Base-by-base conservation (phyloP, 2,888 invertebrate genomes). In the Germaria angustata region DNA sequence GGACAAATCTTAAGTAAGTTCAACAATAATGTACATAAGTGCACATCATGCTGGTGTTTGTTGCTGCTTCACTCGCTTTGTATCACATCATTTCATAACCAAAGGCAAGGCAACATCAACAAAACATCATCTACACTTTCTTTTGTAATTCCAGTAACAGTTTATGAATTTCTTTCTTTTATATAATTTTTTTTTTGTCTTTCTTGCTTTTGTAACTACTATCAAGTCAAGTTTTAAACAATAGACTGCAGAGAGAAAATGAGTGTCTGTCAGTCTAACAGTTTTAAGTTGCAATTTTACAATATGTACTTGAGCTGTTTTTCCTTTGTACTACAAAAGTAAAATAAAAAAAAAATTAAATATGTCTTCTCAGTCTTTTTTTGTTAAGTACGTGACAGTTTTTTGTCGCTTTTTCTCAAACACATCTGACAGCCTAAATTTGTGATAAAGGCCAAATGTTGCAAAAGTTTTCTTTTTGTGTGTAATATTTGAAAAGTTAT, bases 221-320 rank as follows among this genome's bases (percentile, higher is more conserved):
- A 75, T 22, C 71, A 76, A 82, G 79, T 78, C 75, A 76, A 75
- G 49, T 79, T 79, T 75, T 79, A 59, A 24, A 63, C 79, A 80
- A 80, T 66, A 59, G 66, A 73, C 79, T 73, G 57, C 49, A 59
- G 46, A 46, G 17, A 34, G 15, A 24, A 39, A 51, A 57, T 55
- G 53, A 49, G 55, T 73, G 69, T 71, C 69, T 82, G 82, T 71
- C 79, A 76, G 65, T 61, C 49, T 65, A 61, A 66, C 55, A 82
- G 69, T 79, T 79, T 71, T 59, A 80, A 80, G 72, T 61, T 59
- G 36, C 22, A 80, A 80, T 57, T 57, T 65, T 78, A 55, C 65
- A 65, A 77, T 69, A 77, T 65, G 63, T 78, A 78, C 71, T 63
- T 78, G 39, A 78, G 55, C 34, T 63, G 22, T 28, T 69, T 36